Evolutionary conservation across 2,113 vertebrate genomes (phyloP).

Genomic region (Carassius auratus): DNA sequence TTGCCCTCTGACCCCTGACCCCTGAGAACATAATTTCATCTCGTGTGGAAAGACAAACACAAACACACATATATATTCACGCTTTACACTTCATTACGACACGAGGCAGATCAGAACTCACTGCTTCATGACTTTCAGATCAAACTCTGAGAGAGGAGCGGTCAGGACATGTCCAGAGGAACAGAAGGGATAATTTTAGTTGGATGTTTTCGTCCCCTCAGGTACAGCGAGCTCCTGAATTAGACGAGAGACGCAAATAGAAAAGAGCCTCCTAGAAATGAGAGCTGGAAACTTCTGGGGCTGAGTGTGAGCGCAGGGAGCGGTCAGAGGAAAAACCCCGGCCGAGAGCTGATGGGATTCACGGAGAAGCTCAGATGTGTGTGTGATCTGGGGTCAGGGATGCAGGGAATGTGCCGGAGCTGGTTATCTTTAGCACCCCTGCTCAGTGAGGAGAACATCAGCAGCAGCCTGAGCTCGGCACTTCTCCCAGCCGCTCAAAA

Average conservation of each 20-base stretch:
- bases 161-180: not conserved
- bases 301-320: not conserved
- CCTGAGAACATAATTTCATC: no score
- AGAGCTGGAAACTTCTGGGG: not conserved
- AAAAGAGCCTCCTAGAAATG: not conserved
- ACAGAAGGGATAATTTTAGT: not conserved
- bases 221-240: conserved; percentile 1
- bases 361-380: not conserved
- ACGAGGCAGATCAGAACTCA: no score
- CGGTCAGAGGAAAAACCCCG: not conserved
- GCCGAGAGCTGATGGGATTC: not conserved
- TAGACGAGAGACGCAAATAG: conserved; percentile 14
- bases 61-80: no score
- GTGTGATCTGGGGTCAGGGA: not conserved
- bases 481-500: no score
- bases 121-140: not conserved
- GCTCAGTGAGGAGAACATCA: not conserved
- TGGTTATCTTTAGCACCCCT: conserved; percentile 12
- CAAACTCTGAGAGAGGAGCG: not conserved
- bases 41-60: no score
- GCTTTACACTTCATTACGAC: no score
- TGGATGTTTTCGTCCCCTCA: not conserved
- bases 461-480: not conserved
- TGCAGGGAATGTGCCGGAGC: not conserved
- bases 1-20: not conserved